A percentile compares a stretch with the other conserved stretches of the same genome.
Conservation (phyloP, 1,140 invertebrate genomes). For the Hermetia illucens region DNA sequence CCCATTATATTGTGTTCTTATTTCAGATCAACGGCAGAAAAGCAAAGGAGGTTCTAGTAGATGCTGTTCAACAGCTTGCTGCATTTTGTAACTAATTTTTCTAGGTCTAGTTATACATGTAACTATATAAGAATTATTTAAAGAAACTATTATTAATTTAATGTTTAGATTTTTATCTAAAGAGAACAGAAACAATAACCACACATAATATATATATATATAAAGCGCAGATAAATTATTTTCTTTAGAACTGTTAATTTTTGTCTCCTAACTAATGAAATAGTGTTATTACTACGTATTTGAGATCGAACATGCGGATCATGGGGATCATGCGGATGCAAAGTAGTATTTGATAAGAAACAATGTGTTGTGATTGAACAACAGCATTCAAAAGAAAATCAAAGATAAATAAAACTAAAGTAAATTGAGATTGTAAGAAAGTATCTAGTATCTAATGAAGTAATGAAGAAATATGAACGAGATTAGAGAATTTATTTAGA, state of each 20-base stretch:
- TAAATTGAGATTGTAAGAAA: no score
- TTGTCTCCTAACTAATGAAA: not conserved
- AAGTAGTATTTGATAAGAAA: no score
- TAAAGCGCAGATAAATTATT: not conserved
- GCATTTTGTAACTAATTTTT: slow-evolving; percentile 61
- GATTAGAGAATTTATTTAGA: no score
- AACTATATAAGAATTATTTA: not conserved
- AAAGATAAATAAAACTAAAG: no score
- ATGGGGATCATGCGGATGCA: no score
- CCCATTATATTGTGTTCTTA: no score
- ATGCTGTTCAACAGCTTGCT: slow-evolving; percentile 82
- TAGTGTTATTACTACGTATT: not conserved
- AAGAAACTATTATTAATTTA: not conserved
- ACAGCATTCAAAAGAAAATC: no score
- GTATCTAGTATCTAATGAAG: no score
- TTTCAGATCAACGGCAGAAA: slow-evolving; percentile 87
- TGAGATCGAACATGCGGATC: not conserved
- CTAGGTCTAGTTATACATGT: not conserved
- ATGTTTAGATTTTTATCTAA: not conserved
- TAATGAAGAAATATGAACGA: no score
- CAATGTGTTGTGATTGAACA: no score
- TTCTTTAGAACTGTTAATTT: not conserved
- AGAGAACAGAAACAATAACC: not conserved
- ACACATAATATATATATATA: not conserved
- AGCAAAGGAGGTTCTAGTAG: slow-evolving; percentile 85